Evolutionary conservation across 2,888 invertebrate species (phyloP).

Genomic region (Meiosimyza decipiens): DNA sequence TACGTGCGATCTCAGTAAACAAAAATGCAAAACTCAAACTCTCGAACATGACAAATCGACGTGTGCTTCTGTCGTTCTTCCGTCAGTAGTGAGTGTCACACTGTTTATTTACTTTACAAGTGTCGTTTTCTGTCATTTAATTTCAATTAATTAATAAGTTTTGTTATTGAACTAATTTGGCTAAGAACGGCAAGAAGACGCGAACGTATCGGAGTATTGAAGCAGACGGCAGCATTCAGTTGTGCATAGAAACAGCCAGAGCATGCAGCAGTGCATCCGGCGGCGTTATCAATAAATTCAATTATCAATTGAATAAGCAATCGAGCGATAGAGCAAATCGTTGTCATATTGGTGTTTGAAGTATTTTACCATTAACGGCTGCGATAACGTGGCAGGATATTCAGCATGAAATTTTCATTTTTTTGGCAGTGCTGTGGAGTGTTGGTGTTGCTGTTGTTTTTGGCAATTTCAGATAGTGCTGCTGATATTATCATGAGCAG

Average conservation of each 20-base stretch:
- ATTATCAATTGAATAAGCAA: too few relatives aligned
- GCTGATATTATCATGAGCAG: background rate
- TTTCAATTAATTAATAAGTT: constrained; percentile 6
- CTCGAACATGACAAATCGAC: constrained; percentile 35
- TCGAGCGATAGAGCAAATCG: too few relatives aligned
- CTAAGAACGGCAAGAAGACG: background rate
- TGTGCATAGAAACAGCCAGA: too few relatives aligned
- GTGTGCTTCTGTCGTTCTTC: too few relatives aligned
- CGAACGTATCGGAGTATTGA: background rate
- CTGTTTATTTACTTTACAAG: background rate
- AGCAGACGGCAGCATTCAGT: too few relatives aligned
- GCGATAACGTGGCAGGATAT: too few relatives aligned
- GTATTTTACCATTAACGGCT: too few relatives aligned
- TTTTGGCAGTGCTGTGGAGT: background rate
- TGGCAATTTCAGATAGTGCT: background rate
- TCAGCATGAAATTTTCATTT: constrained; percentile 9
- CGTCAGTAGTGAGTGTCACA: too few relatives aligned
- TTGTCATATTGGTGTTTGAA: too few relatives aligned
- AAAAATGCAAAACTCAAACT: constrained; percentile 23
- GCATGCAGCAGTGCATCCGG: too few relatives aligned
- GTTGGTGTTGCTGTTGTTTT: background rate
- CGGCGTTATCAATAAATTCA: too few relatives aligned
- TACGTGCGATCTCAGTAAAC: constrained; percentile 34
- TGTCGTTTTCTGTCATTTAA: background rate
- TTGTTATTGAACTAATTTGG: background rate